Conservation (phyloP, 2,113 vertebrate species). For the Paramormyrops kingsleyae region DNA sequence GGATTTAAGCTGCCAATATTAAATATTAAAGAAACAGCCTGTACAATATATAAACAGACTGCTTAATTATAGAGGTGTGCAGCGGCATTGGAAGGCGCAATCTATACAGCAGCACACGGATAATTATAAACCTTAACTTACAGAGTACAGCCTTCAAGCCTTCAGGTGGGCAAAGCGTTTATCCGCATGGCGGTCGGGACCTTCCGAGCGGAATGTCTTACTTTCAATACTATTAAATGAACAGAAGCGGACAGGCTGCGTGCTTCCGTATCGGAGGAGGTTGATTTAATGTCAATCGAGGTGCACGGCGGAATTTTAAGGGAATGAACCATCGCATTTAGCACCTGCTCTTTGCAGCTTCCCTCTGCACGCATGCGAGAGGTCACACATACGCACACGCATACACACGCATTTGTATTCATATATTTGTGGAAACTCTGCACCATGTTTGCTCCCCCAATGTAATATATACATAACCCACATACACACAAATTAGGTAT, state of each 20-base stretch:
- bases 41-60: background rate
- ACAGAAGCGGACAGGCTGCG: background rate
- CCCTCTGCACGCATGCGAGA: background rate
- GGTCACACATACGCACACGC: background rate
- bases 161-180: background rate
- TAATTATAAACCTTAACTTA: background rate
- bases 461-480: background rate
- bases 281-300: background rate
- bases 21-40: background rate
- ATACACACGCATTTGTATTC: background rate
- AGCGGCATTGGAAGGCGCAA: background rate
- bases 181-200: background rate
- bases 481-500: background rate
- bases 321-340: background rate
- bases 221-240: background rate
- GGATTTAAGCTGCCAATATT: background rate
- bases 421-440: background rate
- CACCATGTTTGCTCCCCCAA: background rate
- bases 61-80: background rate
- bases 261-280: background rate
- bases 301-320: background rate
- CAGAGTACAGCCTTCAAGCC: background rate
- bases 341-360: background rate
- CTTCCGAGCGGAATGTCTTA: background rate
- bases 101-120: background rate